Conservation (phyloP, 1,140 invertebrate genomes). For the Ceratina australensis region DNA sequence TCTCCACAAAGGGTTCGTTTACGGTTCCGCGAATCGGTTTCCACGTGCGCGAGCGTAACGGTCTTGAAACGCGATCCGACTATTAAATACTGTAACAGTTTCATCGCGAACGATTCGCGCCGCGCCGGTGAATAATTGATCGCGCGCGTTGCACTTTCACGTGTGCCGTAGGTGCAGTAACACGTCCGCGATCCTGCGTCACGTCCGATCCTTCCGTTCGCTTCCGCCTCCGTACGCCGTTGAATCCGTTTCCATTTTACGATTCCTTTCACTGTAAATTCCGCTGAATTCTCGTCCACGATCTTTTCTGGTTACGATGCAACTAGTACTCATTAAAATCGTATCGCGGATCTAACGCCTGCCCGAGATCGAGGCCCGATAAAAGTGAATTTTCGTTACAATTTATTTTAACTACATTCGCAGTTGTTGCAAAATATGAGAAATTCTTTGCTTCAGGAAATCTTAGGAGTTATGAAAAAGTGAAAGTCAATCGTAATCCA, state of each 20-base stretch:
- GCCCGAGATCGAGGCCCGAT: neutral
- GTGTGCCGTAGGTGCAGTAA: slow-evolving; percentile 30
- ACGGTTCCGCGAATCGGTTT: slow-evolving; percentile 24
- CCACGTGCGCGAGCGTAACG: slow-evolving; percentile 2
- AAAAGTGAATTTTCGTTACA: neutral
- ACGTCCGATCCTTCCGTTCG: slow-evolving; percentile 19
- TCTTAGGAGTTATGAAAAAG: no score
- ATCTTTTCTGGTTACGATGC: neutral
- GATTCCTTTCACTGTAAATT: neutral
- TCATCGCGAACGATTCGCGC: slow-evolving; percentile 26
- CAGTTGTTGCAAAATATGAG: neutral
- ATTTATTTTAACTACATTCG: neutral
- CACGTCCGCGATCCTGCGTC: slow-evolving; percentile 28
- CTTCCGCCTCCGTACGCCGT: slow-evolving; percentile 28
- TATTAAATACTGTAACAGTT: slow-evolving; percentile 47
- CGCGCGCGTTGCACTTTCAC: slow-evolving; percentile 35
- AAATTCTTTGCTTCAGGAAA: neutral
- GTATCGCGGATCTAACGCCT: neutral
- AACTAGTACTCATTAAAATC: neutral
- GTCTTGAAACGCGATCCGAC: slow-evolving; percentile 29
- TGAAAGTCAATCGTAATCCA: neutral
- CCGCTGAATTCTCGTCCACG: neutral
- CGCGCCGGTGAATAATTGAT: slow-evolving; percentile 27
- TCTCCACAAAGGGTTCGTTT: neutral
- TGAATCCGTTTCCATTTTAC: neutral